Conservation (phyloP, 2,888 invertebrate species). For the Blastobasis lacticolella region DNA sequence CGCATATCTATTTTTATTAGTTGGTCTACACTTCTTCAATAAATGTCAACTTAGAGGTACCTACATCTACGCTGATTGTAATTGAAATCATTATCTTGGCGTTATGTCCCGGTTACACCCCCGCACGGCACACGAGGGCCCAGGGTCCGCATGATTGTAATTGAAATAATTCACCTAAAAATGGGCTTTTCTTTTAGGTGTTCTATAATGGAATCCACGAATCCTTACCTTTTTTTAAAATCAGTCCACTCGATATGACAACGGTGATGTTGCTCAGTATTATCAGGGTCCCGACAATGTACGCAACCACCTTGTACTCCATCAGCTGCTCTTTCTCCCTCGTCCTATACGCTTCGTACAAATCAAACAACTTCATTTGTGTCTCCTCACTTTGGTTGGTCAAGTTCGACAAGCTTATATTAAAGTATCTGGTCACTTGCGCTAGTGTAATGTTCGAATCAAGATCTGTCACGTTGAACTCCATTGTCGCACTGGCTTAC, state of each 20-base stretch:
- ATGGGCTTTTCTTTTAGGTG: no score
- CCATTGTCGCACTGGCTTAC: not conserved
- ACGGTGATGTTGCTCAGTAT: conserved; percentile 75
- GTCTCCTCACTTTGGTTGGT: conserved; percentile 42
- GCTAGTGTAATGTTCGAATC: conserved; percentile 28
- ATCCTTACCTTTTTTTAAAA: conserved; percentile 73
- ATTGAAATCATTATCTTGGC: no score
- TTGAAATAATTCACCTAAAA: no score
- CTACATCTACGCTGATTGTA: no score
- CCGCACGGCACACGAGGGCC: no score
- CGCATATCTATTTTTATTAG: no score
- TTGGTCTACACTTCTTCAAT: no score
- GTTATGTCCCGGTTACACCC: no score
- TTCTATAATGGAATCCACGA: not conserved
- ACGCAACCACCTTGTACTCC: conserved; percentile 71
- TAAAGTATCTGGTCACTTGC: conserved; percentile 35
- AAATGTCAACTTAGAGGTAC: no score
- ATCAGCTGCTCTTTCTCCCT: conserved; percentile 53
- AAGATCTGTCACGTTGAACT: not conserved
- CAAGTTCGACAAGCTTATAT: conserved; percentile 33
- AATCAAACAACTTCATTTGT: conserved; percentile 31
- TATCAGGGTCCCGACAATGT: conserved; percentile 69
- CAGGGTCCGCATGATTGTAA: no score
- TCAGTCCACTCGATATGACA: conserved; percentile 78
- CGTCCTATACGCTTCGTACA: conserved; percentile 47